Evolutionary conservation across 1,140 invertebrate genomes (phyloP).

Genomic region (Caerostris darwini): DNA sequence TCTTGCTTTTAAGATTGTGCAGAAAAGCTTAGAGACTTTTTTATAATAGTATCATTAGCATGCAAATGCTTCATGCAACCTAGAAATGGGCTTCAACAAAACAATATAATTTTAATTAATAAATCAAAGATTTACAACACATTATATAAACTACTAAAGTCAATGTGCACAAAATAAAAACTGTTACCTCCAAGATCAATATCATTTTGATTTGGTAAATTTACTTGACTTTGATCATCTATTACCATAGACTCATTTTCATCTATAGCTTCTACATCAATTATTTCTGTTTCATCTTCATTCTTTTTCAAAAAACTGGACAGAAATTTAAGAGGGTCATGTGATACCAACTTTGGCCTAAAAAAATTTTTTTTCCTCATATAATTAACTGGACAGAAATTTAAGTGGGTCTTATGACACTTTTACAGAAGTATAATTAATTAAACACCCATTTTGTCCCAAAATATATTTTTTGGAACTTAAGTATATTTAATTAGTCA

Average conservation of each 20-base stretch:
- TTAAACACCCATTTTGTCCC: background rate
- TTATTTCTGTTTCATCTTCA: background rate
- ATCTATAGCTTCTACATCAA: background rate
- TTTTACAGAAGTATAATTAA: background rate
- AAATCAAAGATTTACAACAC: no score
- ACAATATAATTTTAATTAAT: no score
- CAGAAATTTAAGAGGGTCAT: background rate
- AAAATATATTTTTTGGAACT: no score
- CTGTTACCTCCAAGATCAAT: constrained; percentile 25
- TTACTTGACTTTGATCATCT: background rate
- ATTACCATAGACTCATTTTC: constrained; percentile 7
- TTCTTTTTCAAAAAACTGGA: background rate
- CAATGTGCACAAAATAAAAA: background rate
- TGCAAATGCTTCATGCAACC: no score
- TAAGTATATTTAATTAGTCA: no score
- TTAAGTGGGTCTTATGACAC: background rate
- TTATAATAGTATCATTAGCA: no score
- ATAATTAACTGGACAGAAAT: background rate
- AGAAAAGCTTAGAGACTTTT: no score
- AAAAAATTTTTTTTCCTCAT: background rate
- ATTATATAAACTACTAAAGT: no score
- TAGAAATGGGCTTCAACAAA: no score
- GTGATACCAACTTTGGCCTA: background rate
- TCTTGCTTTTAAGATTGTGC: no score
- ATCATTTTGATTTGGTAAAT: background rate